Evolutionary conservation across 2,888 invertebrate species (phyloP), one percentile per base, ranked within the genome.

Genomic region (Diarsia rubi): DNA sequence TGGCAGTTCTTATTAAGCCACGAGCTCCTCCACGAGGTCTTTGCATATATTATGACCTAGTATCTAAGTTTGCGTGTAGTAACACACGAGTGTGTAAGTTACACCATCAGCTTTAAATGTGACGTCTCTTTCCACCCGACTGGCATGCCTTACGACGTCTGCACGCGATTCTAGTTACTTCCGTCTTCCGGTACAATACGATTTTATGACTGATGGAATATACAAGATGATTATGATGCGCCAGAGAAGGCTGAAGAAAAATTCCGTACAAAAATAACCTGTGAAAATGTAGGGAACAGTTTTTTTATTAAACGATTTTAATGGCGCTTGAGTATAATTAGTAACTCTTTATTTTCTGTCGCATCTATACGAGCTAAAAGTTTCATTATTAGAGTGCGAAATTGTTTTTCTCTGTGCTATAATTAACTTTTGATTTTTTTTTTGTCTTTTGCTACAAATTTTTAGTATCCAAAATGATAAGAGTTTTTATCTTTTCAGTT

Each of bases 111-210:
- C 14, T 21, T 54, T n/a, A 31, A 37, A 6, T 47, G 27, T 78
- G 77, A 69, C 77, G 75, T 78, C 72, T 66, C 47, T 68, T 69
- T 75, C 27, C 57, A 68, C 21, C 42, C 12, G 65, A 71, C 59
- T 69, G 24, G 73, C 45, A 62, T 37, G 57, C 19, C 31, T 68
- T 21, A 54, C 54, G 16, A 16, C 9, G 37, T 4, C 4, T 21
- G 67, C 85, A 73, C 64, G 73, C 79, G 62, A 81, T n/a, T 47
- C 42, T 12, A 68, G 45, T 63, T 12, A 45, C 65, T 78, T 85
- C 83, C 87, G 67, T 5, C 44, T 85, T 87, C 86, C 85, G 87
- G 72, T 64, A 67, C 16, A 47, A 63, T 67, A 73, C 42, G 54
- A 37, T 84, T 52, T 45, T 62, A 47, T 37, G 14, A 52, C 3